These are phyloP conservation scores for Drosophila nr. perissopoda DNA, from an alignment of 2,888 invertebrate genomes.

Conservation along the genomic window DNA sequence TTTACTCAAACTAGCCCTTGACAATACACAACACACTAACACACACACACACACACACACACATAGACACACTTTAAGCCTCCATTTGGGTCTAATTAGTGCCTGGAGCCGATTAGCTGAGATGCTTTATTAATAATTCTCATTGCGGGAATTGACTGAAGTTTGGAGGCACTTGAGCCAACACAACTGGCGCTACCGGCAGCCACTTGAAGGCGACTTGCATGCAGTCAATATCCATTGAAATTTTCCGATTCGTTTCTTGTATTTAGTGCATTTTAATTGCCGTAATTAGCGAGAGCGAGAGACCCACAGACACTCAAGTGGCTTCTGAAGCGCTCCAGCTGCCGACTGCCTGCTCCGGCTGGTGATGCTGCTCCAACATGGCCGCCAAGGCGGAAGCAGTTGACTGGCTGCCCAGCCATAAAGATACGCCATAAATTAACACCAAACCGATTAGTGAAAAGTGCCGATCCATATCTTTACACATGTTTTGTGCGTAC, in stretches of 20 bases:
- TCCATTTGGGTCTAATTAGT: slow-evolving; percentile 56
- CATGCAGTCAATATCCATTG: slow-evolving; percentile 28
- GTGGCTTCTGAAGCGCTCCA: slow-evolving; percentile 65
- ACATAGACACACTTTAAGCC: background rate
- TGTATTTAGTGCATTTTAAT: slow-evolving; percentile 81
- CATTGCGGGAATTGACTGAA: slow-evolving; percentile 51
- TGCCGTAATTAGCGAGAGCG: slow-evolving; percentile 77
- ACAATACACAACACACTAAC: slow-evolving; percentile 27
- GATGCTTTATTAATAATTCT: slow-evolving; percentile 69
- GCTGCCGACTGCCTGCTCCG: slow-evolving; percentile 24
- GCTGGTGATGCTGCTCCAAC: slow-evolving; percentile 38
- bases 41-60: slow-evolving; percentile 19
- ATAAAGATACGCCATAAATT: slow-evolving; percentile 76
- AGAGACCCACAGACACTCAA: slow-evolving; percentile 54
- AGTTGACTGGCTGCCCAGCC: slow-evolving; percentile 44
- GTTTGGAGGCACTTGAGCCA: slow-evolving; percentile 58
- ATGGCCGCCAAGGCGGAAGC: slow-evolving; percentile 78
- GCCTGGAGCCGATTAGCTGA: slow-evolving; percentile 47
- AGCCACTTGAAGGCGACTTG: slow-evolving; percentile 70
- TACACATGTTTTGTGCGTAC: slow-evolving; percentile 66
- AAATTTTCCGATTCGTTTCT: slow-evolving; percentile 55
- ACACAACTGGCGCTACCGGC: slow-evolving; percentile 51
- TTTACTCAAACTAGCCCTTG: slow-evolving; percentile 33
- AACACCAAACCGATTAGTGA: slow-evolving; percentile 81
- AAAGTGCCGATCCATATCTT: slow-evolving; percentile 74